Evolutionary conservation across 2,113 vertebrate genomes (phyloP), one percentile per base, ranked within the genome.

Genomic region (Phoxinus phoxinus): DNA sequence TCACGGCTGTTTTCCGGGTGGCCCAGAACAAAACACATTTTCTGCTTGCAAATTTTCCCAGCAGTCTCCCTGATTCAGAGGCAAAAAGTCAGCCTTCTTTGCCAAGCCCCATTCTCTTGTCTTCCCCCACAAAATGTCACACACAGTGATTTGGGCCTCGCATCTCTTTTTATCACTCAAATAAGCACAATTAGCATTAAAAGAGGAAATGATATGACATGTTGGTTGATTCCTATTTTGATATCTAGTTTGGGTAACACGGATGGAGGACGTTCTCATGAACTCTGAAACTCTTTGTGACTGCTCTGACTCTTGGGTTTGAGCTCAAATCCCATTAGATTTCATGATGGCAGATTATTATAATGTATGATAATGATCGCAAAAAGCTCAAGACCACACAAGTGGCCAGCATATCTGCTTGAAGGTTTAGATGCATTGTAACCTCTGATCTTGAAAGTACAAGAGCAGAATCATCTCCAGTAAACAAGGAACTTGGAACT

Each of bases 11-110:
- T 87, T 88, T 73, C 35, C 8, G 48, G 65, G 84, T 72, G 78
- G 69, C 83, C 80, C 35, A 46, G 72, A 90, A 86, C 90, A 90
- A 88, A 91, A 73, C 79, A 63, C 67, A 44, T 85, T 85, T 90
- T 91, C 84, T 87, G 86, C 85, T 41, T 71, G 48, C 87, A 77
- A 61, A 81, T 69, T 88, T 86, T 87, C 87, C 86, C 83, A 88
- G 59, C 74, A 88, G n/a, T 74, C 11, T 23, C 35, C 63, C 9
- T 89, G 86, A 84, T 72, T 46, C 72, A 88, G n/a, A 74, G 69
- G 51, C 11, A 15, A 75, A 44, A 46, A 63, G 53, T 58, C 69
- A 63, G 1, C 4, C 53, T 15, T 46, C 11, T 30, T 61, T 59
- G 15, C 69, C 53, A 59, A 51, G 12, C 11, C 84, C 15, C 25